phyloP scores from a whole-genome alignment of 1,140 invertebrate species.

The Frieseomelitta varia region DNA sequence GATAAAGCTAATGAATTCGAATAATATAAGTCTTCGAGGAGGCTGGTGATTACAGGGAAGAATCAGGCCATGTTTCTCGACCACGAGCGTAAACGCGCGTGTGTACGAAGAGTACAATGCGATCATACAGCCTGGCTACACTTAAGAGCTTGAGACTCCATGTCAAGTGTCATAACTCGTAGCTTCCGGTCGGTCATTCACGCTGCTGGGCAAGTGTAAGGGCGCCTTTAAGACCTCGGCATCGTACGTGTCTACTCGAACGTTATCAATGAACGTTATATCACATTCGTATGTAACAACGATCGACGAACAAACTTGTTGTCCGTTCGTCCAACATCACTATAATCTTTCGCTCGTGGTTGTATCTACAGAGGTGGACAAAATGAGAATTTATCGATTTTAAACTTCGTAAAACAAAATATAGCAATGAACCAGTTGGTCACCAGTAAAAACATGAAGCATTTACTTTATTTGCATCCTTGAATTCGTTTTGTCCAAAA shows the following conservation, averaged over 20 bases:
- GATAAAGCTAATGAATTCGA: background rate
- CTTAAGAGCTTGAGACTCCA: constrained; percentile 73
- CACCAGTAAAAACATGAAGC: no score
- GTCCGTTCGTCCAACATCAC: background rate
- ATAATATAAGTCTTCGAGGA: background rate
- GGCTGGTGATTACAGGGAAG: background rate
- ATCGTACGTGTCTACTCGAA: constrained; percentile 10
- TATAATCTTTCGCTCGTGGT: no score
- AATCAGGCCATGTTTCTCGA: constrained; percentile 31
- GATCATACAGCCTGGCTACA: constrained; percentile 66
- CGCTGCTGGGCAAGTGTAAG: constrained; percentile 54
- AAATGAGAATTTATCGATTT: no score
- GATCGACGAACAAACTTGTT: background rate
- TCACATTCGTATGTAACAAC: background rate
- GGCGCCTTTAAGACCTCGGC: constrained; percentile 50
- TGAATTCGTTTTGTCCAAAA: no score
- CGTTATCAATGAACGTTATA: constrained; percentile 6
- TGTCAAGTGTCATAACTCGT: constrained; percentile 78
- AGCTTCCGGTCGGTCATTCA: constrained; percentile 75
- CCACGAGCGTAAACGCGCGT: background rate
- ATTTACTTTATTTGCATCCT: no score
- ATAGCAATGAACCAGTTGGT: no score
- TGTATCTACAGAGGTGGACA: no score
- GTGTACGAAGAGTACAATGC: constrained; percentile 35
- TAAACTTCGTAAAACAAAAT: no score